Evolutionary conservation across 2,113 vertebrate genomes (phyloP).

Genomic region (Sorex fumeus): DNA sequence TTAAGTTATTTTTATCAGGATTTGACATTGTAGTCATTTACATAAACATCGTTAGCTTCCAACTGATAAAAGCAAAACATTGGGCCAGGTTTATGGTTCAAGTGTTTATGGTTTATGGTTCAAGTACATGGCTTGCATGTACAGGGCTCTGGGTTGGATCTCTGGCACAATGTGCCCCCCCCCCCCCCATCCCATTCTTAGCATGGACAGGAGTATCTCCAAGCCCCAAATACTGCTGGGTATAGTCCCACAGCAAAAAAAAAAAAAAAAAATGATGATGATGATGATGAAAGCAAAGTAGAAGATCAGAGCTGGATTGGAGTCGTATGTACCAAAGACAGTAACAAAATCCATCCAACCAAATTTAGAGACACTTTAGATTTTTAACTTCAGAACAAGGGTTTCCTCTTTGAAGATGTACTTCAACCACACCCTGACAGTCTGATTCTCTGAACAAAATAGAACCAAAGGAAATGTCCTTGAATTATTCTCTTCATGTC

Average conservation of each 20-base stretch:
- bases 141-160: no score
- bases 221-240: no score
- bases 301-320: neutral
- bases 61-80: neutral
- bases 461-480: conserved; percentile 27
- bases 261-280: neutral
- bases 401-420: neutral
- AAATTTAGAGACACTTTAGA: conserved; percentile 40
- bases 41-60: conserved; percentile 29
- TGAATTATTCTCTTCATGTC: neutral
- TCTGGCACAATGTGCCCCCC: no score
- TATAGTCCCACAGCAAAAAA: neutral
- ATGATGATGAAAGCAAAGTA: neutral
- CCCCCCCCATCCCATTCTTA: no score
- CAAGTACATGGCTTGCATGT: no score
- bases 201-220: no score
- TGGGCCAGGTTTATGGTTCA: no score
- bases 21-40: conserved; percentile 60
- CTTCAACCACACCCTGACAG: conserved; percentile 44
- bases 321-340: neutral
- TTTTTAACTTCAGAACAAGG: conserved; percentile 29
- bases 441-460: conserved; percentile 30
- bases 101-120: no score
- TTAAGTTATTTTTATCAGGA: conserved; percentile 23
- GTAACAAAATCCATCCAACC: conserved; percentile 21